phyloP scores from a whole-genome alignment of 2,888 invertebrate species.

The Acrobasis consociella region DNA sequence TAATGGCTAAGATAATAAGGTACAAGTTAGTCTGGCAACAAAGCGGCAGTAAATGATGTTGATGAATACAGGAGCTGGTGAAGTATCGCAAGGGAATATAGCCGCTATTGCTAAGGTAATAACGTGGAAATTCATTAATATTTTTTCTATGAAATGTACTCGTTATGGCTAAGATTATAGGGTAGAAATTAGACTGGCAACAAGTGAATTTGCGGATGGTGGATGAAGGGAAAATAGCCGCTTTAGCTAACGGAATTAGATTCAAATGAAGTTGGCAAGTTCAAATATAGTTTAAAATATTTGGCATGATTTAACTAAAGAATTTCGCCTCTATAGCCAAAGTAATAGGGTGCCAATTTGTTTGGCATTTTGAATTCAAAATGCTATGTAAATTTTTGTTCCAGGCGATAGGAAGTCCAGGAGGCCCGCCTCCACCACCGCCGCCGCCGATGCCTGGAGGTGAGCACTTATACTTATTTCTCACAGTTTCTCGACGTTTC shows the following conservation, averaged over 20 bases:
- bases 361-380: neutral
- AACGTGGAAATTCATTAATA: neutral
- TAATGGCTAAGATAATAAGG: too few relatives aligned
- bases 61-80: slow-evolving; percentile 55
- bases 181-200: too few relatives aligned
- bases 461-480: slow-evolving; percentile 24
- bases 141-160: too few relatives aligned
- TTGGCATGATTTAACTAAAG: slow-evolving; percentile 63
- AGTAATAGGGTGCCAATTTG: slow-evolving; percentile 43
- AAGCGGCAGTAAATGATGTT: too few relatives aligned
- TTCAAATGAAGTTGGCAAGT: neutral
- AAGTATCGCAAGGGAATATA: slow-evolving; percentile 74
- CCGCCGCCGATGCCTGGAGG: slow-evolving; percentile 73
- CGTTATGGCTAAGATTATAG: too few relatives aligned
- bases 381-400: neutral
- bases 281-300: too few relatives aligned
- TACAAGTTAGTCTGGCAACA: too few relatives aligned
- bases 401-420: slow-evolving; percentile 71
- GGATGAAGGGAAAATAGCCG: too few relatives aligned
- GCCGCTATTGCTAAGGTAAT: slow-evolving; percentile 81
- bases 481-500: slow-evolving; percentile 8
- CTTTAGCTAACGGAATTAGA: neutral
- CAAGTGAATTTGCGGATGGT: too few relatives aligned
- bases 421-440: slow-evolving; percentile 77
- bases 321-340: slow-evolving; percentile 83